Percentiles rank a stretch among this genome's conserved stretches.
Conservation (phyloP, 2,113 vertebrate genomes). For the Campylomormyrus tamandua region DNA sequence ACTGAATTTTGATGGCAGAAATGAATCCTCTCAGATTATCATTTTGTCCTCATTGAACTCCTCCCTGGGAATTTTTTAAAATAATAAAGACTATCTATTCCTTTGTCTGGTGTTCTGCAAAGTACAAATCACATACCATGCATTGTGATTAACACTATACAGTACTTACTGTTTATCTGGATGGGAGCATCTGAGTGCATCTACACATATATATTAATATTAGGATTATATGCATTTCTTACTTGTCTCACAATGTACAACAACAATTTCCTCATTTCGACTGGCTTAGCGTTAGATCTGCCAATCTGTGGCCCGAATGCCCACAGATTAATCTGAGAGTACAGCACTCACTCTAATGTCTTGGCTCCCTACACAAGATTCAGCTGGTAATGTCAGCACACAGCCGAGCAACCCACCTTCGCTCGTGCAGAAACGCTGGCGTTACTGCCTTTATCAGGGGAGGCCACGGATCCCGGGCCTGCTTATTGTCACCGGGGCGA, state of each 20-base stretch:
- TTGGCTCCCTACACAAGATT: background rate
- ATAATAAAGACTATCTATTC: background rate
- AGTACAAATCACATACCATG: background rate
- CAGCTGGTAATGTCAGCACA: background rate
- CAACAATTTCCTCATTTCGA: background rate
- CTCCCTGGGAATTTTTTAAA: background rate
- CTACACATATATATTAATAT: background rate
- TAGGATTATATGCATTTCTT: background rate
- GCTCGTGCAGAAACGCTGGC: conserved; percentile 2
- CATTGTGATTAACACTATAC: background rate
- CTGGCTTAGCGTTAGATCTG: background rate
- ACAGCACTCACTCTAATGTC: background rate
- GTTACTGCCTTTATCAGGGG: conserved; percentile 23
- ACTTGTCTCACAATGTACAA: background rate
- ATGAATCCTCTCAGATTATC: background rate
- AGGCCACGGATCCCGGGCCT: conserved; percentile 23
- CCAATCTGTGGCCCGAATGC: no score
- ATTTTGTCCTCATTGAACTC: background rate
- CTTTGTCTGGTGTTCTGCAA: background rate
- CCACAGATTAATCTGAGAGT: background rate
- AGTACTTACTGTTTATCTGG: background rate
- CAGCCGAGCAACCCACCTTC: background rate
- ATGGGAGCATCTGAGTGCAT: background rate
- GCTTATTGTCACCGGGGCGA: conserved; percentile 21
- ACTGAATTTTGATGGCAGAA: background rate